A percentile compares a stretch with the other conserved stretches of the same genome.
Conservation (phyloP, 2,888 invertebrate species). For the Trichopria drosophilae region DNA sequence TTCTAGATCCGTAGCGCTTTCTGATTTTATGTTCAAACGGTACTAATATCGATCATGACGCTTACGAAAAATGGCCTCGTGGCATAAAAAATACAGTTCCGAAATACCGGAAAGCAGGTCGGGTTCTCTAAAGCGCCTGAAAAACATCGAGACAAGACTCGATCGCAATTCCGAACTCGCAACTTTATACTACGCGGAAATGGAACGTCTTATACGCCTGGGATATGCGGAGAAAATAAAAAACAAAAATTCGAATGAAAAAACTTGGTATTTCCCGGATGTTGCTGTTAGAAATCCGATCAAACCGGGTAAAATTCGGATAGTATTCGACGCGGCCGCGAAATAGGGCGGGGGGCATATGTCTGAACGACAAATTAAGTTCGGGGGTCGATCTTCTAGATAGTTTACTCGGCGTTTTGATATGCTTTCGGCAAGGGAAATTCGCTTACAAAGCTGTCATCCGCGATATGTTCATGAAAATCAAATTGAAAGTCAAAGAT, state of each 20-base stretch:
- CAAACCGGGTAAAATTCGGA: conserved; percentile 9
- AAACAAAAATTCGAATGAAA: neutral
- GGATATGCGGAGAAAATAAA: conserved; percentile 9
- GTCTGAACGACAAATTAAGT: conserved; percentile 14
- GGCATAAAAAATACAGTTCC: no score
- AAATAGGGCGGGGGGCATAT: neutral
- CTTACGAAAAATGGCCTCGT: no score
- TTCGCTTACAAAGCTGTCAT: conserved; percentile 12
- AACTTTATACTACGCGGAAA: conserved; percentile 12
- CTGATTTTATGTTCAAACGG: no score
- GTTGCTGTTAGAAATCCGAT: conserved; percentile 13
- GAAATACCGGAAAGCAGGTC: no score
- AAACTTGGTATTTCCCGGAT: conserved; percentile 9
- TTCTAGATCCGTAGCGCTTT: no score
- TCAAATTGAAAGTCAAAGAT: conserved; percentile 1
- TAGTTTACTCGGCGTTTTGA: conserved; percentile 9
- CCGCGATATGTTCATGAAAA: conserved; percentile 12
- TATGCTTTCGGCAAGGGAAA: conserved; percentile 7
- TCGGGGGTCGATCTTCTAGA: conserved; percentile 17
- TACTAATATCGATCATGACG: no score
- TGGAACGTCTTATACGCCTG: neutral
- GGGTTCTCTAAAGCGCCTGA: no score
- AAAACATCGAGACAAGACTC: no score
- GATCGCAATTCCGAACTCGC: no score
- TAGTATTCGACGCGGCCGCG: conserved; percentile 24